Evolutionary conservation across 2,888 invertebrate genomes (phyloP).

Genomic region (Microctonus aethiopoides): DNA sequence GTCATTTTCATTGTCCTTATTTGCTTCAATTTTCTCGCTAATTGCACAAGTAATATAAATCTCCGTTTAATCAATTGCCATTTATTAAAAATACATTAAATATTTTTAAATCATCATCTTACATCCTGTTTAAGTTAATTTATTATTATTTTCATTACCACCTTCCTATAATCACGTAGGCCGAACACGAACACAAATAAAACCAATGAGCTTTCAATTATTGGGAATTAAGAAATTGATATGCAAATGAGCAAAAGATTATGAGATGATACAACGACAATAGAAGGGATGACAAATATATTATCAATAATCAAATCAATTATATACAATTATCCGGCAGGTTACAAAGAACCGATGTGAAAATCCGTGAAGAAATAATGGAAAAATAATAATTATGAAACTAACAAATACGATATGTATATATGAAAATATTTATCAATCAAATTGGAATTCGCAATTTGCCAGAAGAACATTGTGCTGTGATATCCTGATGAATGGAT

Average conservation of each 20-base stretch:
- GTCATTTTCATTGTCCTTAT: slow-evolving; percentile 46
- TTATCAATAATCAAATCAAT: slow-evolving; percentile 57
- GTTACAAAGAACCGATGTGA: slow-evolving; percentile 25
- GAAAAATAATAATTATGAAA: background rate
- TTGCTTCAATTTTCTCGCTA: slow-evolving; percentile 54
- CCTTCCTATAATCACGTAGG: background rate
- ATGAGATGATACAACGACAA: slow-evolving; percentile 24
- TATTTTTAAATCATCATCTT: background rate
- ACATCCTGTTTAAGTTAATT: too few species aligned
- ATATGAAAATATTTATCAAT: background rate
- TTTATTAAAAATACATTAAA: background rate
- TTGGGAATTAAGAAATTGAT: background rate
- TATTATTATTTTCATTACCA: background rate
- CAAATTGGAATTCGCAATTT: background rate
- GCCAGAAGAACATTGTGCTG: slow-evolving; percentile 16
- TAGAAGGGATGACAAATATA: slow-evolving; percentile 38
- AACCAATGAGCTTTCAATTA: background rate
- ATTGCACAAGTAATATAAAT: slow-evolving; percentile 41
- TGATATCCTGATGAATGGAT: background rate
- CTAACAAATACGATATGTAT: background rate
- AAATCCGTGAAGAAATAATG: slow-evolving; percentile 20
- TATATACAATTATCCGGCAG: slow-evolving; percentile 52
- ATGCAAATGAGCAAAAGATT: background rate
- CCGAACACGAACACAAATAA: background rate
- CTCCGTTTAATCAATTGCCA: slow-evolving; percentile 19